phyloP scores from a whole-genome alignment of 2,888 invertebrate species.

The Aethes cnicana region DNA sequence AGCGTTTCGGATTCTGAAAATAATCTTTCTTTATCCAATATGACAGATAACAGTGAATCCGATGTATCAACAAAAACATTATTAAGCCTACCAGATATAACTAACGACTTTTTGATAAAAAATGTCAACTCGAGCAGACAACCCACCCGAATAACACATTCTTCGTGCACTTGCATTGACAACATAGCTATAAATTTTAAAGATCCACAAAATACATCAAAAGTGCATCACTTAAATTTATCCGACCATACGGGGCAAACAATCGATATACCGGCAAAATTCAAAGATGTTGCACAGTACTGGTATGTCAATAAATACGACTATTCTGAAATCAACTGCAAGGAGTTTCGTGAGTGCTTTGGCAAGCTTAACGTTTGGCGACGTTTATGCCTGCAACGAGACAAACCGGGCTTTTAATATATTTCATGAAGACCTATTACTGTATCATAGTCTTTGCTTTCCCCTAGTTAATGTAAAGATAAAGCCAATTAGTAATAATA shows the following conservation, averaged over 20 bases:
- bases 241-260: conserved; percentile 1
- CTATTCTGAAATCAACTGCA: not conserved
- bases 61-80: too few relatives aligned
- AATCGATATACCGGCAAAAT: not conserved
- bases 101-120: too few relatives aligned
- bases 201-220: not conserved
- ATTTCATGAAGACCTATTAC: not conserved
- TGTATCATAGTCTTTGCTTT: not conserved
- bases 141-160: not conserved
- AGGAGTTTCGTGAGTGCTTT: not conserved
- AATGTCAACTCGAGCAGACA: too few relatives aligned
- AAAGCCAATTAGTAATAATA: not conserved
- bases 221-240: not conserved
- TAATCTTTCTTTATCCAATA: too few relatives aligned
- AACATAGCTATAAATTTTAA: conserved; percentile 4
- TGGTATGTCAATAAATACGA: not conserved
- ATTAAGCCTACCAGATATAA: too few relatives aligned
- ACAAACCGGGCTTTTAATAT: not conserved
- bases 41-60: too few relatives aligned
- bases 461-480: not conserved
- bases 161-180: not conserved
- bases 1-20: too few relatives aligned
- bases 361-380: not conserved
- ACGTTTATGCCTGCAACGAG: not conserved
- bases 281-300: not conserved